Base-by-base conservation (phyloP, 2,113 vertebrate species). In the Piaya cayana region DNA sequence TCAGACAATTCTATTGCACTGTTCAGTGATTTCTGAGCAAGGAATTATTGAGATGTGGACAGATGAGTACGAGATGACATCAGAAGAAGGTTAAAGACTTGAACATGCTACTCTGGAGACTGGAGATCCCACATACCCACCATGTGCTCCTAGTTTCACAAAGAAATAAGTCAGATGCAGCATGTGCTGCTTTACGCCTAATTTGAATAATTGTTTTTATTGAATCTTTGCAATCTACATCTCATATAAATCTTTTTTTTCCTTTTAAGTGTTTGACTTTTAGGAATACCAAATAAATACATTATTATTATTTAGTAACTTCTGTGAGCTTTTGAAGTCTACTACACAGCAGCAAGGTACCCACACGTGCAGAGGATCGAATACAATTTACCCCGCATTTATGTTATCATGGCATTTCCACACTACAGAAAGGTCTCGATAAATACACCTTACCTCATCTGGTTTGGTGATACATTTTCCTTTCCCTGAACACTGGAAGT, bases 391-490 rank as follows among this genome's bases (percentile, higher is more conserved):
- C 26, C 18, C 43, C 32, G n/a, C 7, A 5, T 58, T 68, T 49
- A 42, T 45, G 43, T 47, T 26, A 19, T 6, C 34, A 8, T 12
- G 29, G 25, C 64, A 67, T 36, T 64, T 56, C 26, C 29, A 20
- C 42, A 3, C 13, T 12, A 34, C 12, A 59, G 32, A 34, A 58
- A 43, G 20, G 18, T 45, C n/a, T 56, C 30, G 29, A 11, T 52
- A 77, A 64, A 2, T 11, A 84, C 23, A 30, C 64, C 96, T 98
- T 98, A 99, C 99, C 98, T 98, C 98, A 25, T 98, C 98, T 6
- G 98, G 97, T 96, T 98, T 98, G 8, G 99, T 99, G 97, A 98
- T 91, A 64, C 99, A 99, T 71, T 93, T 98, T 59, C 99, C 99
- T 96, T 98, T 99, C 62, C 99, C 99, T 0, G 98, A 99, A 91